Percentiles rank a stretch among this genome's conserved stretches.
phyloP scores from a whole-genome alignment of 2,888 invertebrate species.

The Napeogenes sylphis region DNA sequence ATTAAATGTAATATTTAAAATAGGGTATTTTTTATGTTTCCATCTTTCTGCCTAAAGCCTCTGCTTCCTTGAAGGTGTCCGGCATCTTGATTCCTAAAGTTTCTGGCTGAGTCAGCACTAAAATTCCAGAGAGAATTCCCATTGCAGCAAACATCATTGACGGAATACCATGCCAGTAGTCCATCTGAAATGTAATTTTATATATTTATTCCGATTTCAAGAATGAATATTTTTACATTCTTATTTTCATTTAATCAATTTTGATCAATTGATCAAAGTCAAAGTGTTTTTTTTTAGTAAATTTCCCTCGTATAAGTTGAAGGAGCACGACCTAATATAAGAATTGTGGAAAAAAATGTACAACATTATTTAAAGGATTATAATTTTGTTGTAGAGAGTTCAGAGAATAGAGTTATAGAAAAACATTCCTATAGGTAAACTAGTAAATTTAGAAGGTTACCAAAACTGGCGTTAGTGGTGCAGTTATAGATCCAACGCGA shows the following conservation, averaged over 20 bases:
- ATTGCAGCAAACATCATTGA: slow-evolving; percentile 74
- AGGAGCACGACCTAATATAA: too few relatives aligned
- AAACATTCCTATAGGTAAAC: too few relatives aligned
- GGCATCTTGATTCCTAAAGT: slow-evolving; percentile 78
- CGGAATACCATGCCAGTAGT: slow-evolving; percentile 62
- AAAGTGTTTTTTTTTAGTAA: too few relatives aligned
- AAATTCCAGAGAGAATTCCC: slow-evolving; percentile 69
- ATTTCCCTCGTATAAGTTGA: too few relatives aligned
- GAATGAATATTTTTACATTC: too few relatives aligned
- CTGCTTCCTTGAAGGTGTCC: slow-evolving; percentile 78
- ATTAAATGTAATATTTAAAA: neutral
- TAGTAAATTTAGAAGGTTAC: slow-evolving; percentile 40
- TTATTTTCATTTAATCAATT: neutral
- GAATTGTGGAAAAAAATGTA: too few relatives aligned
- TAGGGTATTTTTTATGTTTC: neutral
- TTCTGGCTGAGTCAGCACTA: slow-evolving; percentile 79
- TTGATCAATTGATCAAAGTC: too few relatives aligned
- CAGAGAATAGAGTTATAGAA: too few relatives aligned
- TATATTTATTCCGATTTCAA: too few relatives aligned
- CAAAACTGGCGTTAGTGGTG: slow-evolving; percentile 78
- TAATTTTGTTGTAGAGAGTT: too few relatives aligned
- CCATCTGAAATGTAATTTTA: slow-evolving; percentile 38
- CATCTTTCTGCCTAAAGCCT: slow-evolving; percentile 46
- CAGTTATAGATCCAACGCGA: slow-evolving; percentile 76
- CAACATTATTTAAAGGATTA: too few relatives aligned